Evolutionary conservation across 1,140 invertebrate species (phyloP), one percentile per base, ranked within the genome.

Genomic region (Anagrus nilaparvatae): DNA sequence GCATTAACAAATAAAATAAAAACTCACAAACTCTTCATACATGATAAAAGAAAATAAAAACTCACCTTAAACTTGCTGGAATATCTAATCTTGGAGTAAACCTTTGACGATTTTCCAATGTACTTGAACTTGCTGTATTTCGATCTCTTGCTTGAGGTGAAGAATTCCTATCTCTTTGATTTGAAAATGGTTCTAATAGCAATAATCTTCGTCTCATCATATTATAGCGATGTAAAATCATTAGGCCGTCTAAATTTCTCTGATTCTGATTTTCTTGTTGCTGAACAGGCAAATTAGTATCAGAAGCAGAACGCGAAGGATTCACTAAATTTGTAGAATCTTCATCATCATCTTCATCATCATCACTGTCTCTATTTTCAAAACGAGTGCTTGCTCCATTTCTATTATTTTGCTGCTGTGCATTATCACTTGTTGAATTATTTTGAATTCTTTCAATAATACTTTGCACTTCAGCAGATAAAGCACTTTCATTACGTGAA

Each of bases 371-470:
- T 9, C 40, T 46, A 23, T 47, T 39, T 1, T 29, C 35, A 7
- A 38, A 39, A 3, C 35, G 32, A 23, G 35, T 24, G 17, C 43
- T 43, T 1, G 8, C 9, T 10, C 40, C 25, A 24, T 36, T 42
- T 27, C 28, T 30, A 14, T 13, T 42, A 25, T 37, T 33, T 8
- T 47, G 45, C 12, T 43, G 40, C 18, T 34, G 35, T 28, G 28
- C 40, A 19, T 34, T 24, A 13, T 52, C 48, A 36, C 12, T 34
- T 1, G 13, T 45, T 10, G 28, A 47, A 18, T 46, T 55, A 23
- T 32, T 55, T n/a, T 53, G 51, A 7, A 55, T 54, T 31, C 53
- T 50, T 16, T 54, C 51, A 13, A 58, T 48, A n/a, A 60, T 57
- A 38, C 49, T 57, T 19, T 57, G 54, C 7, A 60, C 44, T 28